phyloP scores from a whole-genome alignment of 2,113 vertebrate genomes.

The Globicephala melas region DNA sequence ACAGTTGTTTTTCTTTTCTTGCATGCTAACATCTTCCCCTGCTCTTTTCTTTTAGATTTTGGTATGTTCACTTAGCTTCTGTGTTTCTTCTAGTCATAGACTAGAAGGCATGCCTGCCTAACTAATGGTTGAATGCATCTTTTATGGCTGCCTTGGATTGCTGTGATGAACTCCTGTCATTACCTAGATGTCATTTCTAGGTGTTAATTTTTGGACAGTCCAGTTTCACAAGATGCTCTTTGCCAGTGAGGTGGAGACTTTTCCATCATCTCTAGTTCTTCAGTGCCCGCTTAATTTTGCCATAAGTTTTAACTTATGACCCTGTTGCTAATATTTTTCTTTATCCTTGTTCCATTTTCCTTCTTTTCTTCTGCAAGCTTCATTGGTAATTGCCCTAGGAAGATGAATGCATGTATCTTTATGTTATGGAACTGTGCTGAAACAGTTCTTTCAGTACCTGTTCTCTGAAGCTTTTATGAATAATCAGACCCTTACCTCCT shows the following conservation, averaged over 20 bases:
- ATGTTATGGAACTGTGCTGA: not conserved
- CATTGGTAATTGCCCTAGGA: not conserved
- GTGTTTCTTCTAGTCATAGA: not conserved
- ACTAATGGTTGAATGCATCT: not conserved
- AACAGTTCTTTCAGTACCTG: not conserved
- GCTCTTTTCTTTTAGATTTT: not conserved
- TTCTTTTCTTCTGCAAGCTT: not conserved
- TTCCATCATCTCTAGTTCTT: not conserved
- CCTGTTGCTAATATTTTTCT: not conserved
- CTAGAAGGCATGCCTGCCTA: constrained; percentile 57
- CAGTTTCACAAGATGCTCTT: constrained; percentile 8
- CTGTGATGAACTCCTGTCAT: constrained; percentile 23
- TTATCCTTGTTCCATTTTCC: not conserved
- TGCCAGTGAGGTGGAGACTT: not conserved
- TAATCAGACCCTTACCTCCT: not conserved
- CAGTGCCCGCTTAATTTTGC: constrained; percentile 1
- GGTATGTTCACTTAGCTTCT: not conserved
- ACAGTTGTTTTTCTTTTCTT: not conserved
- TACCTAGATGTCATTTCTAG: not conserved
- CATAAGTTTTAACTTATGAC: not conserved
- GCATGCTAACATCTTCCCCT: not conserved
- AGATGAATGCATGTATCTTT: not conserved
- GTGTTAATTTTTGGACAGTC: constrained; percentile 19
- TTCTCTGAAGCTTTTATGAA: not conserved
- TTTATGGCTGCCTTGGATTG: constrained; percentile 50